Evolutionary conservation across 2,888 invertebrate species (phyloP).

Genomic region (Lampropteryx suffumata): DNA sequence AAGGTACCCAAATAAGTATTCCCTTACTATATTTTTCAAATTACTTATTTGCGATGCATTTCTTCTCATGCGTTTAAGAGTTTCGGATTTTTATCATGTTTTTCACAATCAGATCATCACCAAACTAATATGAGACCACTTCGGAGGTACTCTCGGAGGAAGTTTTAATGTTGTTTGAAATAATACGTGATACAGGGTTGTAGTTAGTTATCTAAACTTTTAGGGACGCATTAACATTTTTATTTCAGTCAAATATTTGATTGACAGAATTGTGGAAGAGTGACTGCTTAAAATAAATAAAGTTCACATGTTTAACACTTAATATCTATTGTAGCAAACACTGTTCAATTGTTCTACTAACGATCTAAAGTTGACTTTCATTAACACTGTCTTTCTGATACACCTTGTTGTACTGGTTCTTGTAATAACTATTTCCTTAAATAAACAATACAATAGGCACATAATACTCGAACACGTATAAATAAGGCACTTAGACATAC

Average conservation of each 20-base stretch:
- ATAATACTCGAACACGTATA: conserved; percentile 32
- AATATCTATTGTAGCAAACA: not conserved
- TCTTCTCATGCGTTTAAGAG: no score
- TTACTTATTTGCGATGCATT: no score
- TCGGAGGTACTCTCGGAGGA: no score
- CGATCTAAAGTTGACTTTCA: not conserved
- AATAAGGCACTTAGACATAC: conserved; percentile 64
- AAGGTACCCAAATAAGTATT: no score
- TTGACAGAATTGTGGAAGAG: not conserved
- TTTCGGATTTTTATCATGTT: no score
- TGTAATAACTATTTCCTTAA: not conserved
- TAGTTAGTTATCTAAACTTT: no score
- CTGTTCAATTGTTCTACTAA: not conserved
- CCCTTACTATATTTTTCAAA: no score
- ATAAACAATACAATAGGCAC: not conserved
- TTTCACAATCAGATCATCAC: no score
- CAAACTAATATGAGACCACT: no score
- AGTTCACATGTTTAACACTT: not conserved
- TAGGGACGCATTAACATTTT: no score
- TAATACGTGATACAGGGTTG: no score
- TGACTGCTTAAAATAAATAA: not conserved
- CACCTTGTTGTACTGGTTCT: not conserved
- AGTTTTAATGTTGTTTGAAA: no score
- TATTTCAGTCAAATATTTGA: conserved; percentile 11
- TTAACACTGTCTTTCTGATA: not conserved